phyloP scores from a whole-genome alignment of 1,140 invertebrate genomes.

The Drosophila sulfurigaster region DNA sequence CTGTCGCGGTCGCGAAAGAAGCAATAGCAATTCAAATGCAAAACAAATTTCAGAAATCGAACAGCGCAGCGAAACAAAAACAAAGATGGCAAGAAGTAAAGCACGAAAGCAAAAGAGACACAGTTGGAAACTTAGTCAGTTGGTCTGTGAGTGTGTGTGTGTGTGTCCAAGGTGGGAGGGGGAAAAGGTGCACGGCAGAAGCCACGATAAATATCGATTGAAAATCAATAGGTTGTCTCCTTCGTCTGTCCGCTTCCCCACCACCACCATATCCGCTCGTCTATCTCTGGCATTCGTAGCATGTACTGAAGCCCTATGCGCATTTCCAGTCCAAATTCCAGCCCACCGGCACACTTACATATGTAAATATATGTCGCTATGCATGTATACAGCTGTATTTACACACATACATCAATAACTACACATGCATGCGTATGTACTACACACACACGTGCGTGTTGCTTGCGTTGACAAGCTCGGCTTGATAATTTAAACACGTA shows the following conservation, averaged over 20 bases:
- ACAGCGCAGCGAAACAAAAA: slow-evolving; percentile 51
- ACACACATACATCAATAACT: slow-evolving; percentile 15
- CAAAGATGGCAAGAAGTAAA: slow-evolving; percentile 36
- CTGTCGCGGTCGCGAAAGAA: slow-evolving; percentile 55
- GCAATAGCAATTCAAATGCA: slow-evolving; percentile 82
- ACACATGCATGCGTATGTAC: slow-evolving; percentile 38
- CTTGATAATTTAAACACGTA: slow-evolving; percentile 82
- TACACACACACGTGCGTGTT: slow-evolving; percentile 52
- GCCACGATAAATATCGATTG: slow-evolving; percentile 78
- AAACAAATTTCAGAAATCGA: slow-evolving; percentile 79
- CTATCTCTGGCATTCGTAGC: slow-evolving; percentile 33
- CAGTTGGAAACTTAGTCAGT: slow-evolving; percentile 43
- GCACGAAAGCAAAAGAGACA: slow-evolving; percentile 35
- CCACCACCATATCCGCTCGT: background rate
- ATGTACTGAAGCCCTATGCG: slow-evolving; percentile 47
- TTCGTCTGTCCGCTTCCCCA: slow-evolving; percentile 3
- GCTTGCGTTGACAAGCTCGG: slow-evolving; percentile 75
- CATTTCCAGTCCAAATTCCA: slow-evolving; percentile 47
- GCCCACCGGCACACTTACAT: slow-evolving; percentile 58
- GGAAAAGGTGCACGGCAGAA: background rate
- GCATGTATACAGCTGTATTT: slow-evolving; percentile 27
- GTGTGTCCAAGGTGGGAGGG: slow-evolving; percentile 4
- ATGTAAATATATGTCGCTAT: slow-evolving; percentile 29
- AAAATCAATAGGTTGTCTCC: slow-evolving; percentile 72
- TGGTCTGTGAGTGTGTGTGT: background rate